Evolutionary conservation across 1,140 invertebrate species (phyloP), one percentile per base, ranked within the genome.

Genomic region (Drosophila chauvacae): DNA sequence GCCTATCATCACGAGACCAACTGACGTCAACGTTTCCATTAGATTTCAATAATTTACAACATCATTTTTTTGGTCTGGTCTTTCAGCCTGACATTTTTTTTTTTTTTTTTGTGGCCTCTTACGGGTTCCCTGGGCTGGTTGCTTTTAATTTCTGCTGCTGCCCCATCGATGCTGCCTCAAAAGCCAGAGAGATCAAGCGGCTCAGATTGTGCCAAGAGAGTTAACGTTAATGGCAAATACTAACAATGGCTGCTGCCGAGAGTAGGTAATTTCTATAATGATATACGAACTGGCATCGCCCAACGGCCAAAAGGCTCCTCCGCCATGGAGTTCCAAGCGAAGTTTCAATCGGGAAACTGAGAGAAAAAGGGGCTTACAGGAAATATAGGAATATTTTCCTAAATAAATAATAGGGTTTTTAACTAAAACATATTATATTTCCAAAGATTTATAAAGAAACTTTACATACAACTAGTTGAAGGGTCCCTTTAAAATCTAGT

Each of bases 251-350:
- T 77, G 77, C 58, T 64, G 55, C 74, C 63, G 69, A 79, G 86
- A 88, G 77, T 90, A 85, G 84, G 84, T 90, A 90, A 90, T 90
- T 90, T 90, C 87, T 90, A 86, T 86, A 90, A 90, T 90, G 87
- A 90, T 90, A 90, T 90, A 91, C 86, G 87, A 87, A 90, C 87
- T 91, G 78, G 84, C 79, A 84, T 74, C 77, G 75, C 82, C 77
- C 85, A 69, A 59, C 81, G 69, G 85, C 69, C 85, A 77, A 77
- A 73, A 73, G 76, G 66, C 83, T 76, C 55, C 80, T 61, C 45
- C 28, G 45, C 51, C 50, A n/a, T n/a, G 41, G 58, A 75, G 42
- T 63, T 14, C 37, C 59, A 57, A 37, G 50, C 44, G 16, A 9
- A 57, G 51, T 41, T 45, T 33, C 35, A 44, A 42, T 44, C 28